Evolutionary conservation across 2,888 invertebrate species (phyloP).

Genomic region (Platycnemis pennipes): DNA sequence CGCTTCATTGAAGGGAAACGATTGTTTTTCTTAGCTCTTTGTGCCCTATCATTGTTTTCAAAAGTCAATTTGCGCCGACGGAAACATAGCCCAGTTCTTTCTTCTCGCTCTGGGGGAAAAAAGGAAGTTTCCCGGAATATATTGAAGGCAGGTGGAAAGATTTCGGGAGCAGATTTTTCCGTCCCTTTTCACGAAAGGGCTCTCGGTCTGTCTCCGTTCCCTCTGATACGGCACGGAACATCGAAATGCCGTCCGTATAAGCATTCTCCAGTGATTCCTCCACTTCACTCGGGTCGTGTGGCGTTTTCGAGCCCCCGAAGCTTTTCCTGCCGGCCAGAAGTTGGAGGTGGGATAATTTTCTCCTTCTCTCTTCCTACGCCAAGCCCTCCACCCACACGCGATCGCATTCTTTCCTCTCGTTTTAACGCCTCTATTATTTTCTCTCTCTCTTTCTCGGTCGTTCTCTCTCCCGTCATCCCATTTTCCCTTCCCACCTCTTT

Average conservation of each 20-base stretch:
- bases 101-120: not conserved
- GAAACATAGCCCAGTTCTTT: not conserved
- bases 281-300: too few relatives aligned
- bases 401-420: slow-evolving; percentile 29
- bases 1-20: too few relatives aligned
- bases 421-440: slow-evolving; percentile 63
- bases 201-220: too few relatives aligned
- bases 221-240: too few relatives aligned
- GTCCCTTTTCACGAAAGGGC: not conserved
- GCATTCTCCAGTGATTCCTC: too few relatives aligned
- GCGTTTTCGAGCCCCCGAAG: not conserved
- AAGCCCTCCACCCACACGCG: not conserved
- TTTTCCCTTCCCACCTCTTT: not conserved
- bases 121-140: not conserved
- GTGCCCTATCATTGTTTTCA: not conserved
- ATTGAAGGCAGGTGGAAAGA: not conserved
- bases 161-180: not conserved
- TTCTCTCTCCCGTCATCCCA: slow-evolving; percentile 63
- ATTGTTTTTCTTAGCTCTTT: not conserved
- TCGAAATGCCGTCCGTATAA: too few relatives aligned
- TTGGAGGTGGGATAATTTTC: not conserved
- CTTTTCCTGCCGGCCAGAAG: not conserved
- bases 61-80: not conserved
- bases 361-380: not conserved
- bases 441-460: slow-evolving; percentile 48